Percentiles rank a stretch among this genome's conserved stretches.
phyloP scores from a whole-genome alignment of 2,797 vertebrate species.

The Sphenopsis melanotis region DNA sequence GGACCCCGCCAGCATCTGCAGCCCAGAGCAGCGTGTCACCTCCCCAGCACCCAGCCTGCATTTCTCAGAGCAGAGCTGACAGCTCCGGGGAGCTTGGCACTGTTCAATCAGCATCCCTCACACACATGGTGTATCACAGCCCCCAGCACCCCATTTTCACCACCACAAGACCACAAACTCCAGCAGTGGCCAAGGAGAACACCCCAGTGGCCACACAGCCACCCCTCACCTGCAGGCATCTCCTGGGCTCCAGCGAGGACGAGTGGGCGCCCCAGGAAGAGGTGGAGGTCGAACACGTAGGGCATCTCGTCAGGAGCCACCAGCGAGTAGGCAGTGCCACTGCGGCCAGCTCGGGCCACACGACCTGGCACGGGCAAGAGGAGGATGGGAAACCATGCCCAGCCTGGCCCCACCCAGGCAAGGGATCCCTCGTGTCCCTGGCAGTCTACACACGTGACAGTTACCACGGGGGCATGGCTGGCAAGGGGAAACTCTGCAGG shows the following conservation, averaged over 20 bases:
- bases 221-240: conserved; percentile 62
- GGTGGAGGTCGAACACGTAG: conserved; percentile 89
- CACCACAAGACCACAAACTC: no score
- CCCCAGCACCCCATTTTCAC: not conserved
- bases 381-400: not conserved
- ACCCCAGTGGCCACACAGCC: rapidly evolving
- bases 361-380: conserved; percentile 75
- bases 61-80: not conserved
- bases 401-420: not conserved
- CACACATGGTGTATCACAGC: not conserved
- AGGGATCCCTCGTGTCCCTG: not conserved
- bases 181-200: not conserved
- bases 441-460: rapidly evolving
- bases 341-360: conserved; percentile 91
- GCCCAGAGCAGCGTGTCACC: rapidly evolving
- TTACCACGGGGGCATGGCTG: rapidly evolving
- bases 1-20: conserved; percentile 75
- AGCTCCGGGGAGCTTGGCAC: rapidly evolving
- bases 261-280: conserved; percentile 87
- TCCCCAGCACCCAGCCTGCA: not conserved
- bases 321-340: conserved; percentile 87
- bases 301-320: conserved; percentile 89
- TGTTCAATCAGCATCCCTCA: rapidly evolving
- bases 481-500: not conserved
- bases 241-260: conserved; percentile 72